phyloP scores from a whole-genome alignment of 2,888 invertebrate species.

The Maniola hyperantus region DNA sequence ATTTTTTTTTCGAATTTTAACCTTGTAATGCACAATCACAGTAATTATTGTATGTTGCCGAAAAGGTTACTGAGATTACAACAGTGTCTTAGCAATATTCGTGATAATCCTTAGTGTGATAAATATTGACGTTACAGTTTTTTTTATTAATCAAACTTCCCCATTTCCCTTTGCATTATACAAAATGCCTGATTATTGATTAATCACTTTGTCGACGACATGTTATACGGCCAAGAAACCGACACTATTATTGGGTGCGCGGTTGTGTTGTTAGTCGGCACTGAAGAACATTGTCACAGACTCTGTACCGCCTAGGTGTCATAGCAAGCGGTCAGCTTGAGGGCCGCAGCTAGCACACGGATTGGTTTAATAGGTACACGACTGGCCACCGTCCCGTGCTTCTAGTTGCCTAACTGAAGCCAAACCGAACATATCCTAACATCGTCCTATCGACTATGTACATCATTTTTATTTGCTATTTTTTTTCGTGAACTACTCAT shows the following conservation, averaged over 20 bases:
- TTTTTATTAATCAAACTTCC: too few relatives aligned
- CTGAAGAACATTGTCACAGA: slow-evolving; percentile 57
- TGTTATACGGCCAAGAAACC: too few relatives aligned
- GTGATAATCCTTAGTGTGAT: too few relatives aligned
- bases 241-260: slow-evolving; percentile 32
- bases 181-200: not conserved
- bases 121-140: too few relatives aligned
- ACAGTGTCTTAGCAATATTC: too few relatives aligned
- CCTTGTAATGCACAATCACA: too few relatives aligned
- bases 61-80: too few relatives aligned
- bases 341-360: slow-evolving; percentile 67
- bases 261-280: slow-evolving; percentile 50
- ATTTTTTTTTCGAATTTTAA: too few relatives aligned
- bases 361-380: slow-evolving; percentile 56
- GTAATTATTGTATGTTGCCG: too few relatives aligned
- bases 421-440: slow-evolving; percentile 45
- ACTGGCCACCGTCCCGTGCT: slow-evolving; percentile 74
- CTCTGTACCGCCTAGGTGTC: slow-evolving; percentile 47
- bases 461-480: slow-evolving; percentile 64
- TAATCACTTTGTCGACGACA: not conserved
- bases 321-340: slow-evolving; percentile 48
- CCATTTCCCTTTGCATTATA: not conserved
- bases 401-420: slow-evolving; percentile 78
- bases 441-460: slow-evolving; percentile 26
- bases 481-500: slow-evolving; percentile 65